Evolutionary conservation across 2,888 invertebrate species (phyloP).

Genomic region (Erebia epiphron): DNA sequence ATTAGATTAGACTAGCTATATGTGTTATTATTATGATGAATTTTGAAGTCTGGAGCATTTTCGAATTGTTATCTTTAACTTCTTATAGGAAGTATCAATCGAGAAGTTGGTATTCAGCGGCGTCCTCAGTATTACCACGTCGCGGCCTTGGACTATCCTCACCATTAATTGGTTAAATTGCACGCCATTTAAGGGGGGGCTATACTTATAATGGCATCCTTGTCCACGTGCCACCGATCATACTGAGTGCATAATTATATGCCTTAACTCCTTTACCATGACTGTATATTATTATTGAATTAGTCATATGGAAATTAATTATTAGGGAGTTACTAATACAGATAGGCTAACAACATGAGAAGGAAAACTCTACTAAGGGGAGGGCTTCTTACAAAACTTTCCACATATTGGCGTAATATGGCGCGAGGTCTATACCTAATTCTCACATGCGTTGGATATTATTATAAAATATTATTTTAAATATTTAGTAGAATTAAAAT

Average conservation of each 20-base stretch:
- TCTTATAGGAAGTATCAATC: conserved; percentile 29
- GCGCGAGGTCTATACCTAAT: no score
- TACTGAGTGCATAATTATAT: conserved; percentile 52
- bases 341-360: no score
- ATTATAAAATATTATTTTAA: no score
- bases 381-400: no score
- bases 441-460: no score
- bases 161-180: conserved; percentile 73
- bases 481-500: no score
- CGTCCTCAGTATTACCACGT: conserved; percentile 33
- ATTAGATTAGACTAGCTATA: no score
- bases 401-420: no score
- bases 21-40: no score
- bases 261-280: conserved; percentile 23
- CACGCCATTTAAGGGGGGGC: conserved; percentile 66
- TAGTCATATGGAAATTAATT: conserved; percentile 15
- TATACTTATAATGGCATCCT: conserved; percentile 69
- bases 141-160: conserved; percentile 67
- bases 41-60: background rate
- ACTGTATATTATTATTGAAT: conserved; percentile 8
- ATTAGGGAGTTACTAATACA: no score
- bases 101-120: conserved; percentile 30
- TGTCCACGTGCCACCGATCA: conserved; percentile 50
- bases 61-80: conserved; percentile 1
- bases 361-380: no score